Evolutionary conservation across 2,888 invertebrate species (phyloP), one percentile per base, ranked within the genome.

Genomic region (Adelphocoris suturalis): DNA sequence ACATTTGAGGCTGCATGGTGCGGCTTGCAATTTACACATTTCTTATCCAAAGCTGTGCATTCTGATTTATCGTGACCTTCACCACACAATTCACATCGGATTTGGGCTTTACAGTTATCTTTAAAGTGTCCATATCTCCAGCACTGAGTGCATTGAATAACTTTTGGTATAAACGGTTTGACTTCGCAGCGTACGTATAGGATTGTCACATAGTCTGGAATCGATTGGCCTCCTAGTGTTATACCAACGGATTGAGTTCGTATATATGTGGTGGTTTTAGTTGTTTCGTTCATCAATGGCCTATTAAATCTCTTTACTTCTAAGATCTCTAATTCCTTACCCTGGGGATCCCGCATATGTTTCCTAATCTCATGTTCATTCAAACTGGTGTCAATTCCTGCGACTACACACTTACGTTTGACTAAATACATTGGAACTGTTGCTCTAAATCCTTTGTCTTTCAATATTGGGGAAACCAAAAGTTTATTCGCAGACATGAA

Each of bases 141-240:
- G 23, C 68, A 68, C 27, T n/a, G 61, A 61, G 61, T 61, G 9
- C 61, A 61, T 19, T 61, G 61, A 61, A 61, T n/a, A n/a, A 61
- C 61, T 61, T 19, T 61, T 61, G 0, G 61, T 4, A 23, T 68
- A 9, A 68, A 68, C 0, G 68, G 68, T 68, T 19, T 23, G 4
- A 68, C 27, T 23, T 68, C 68, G 9, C 68, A 68, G 7, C 68
- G 68, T 4, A 68, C 68, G 27, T 68, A 23, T 23, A 68, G 27
- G 0, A 68, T 23, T 1, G 68, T 23, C 0, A 68, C 68, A 12
- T 19, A 19, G 5, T 68, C 68, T 3, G 68, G 68, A 23, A 68
- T 68, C 9, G 27, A 23, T 27, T 68, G 68, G 0, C 68, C 68
- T 68, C 68, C 2, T 68, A 68, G 0, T 3, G 68, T 68, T 68